Conservation (phyloP, 2,888 invertebrate genomes). For the Spilosoma lubricipeda region DNA sequence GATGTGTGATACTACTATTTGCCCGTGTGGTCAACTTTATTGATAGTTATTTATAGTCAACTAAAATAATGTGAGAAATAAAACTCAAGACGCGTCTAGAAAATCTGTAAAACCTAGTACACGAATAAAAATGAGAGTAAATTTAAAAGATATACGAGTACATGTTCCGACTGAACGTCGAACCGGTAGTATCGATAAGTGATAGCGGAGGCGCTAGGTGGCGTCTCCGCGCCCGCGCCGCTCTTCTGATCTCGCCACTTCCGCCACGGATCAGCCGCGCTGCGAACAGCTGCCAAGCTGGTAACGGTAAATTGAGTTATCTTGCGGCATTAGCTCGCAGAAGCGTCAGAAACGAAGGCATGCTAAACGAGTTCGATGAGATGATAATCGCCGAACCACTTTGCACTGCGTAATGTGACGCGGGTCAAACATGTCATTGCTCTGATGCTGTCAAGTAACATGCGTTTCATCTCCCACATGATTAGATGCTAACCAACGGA, state of each 20-base stretch:
- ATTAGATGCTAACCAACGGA: not conserved
- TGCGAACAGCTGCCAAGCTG: not conserved
- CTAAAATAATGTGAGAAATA: too few species aligned
- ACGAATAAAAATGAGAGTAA: not conserved
- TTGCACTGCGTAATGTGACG: not conserved
- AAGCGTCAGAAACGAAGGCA: not conserved
- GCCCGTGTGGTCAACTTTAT: too few species aligned
- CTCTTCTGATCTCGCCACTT: not conserved
- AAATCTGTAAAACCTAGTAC: not conserved
- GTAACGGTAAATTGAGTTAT: not conserved
- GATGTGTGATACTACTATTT: too few species aligned
- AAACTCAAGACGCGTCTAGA: too few species aligned
- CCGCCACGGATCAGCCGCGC: not conserved
- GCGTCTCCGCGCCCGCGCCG: not conserved
- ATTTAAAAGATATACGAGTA: not conserved
- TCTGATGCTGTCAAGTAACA: too few species aligned
- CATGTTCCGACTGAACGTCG: not conserved
- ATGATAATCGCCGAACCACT: not conserved
- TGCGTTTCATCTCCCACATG: not conserved
- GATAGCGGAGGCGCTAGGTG: not conserved
- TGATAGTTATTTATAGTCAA: too few species aligned
- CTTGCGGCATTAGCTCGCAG: not conserved
- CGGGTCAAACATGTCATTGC: too few species aligned
- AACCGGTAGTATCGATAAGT: not conserved
- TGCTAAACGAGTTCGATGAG: not conserved